Conservation (phyloP, 2,113 vertebrate genomes). For the Lepus europaeus region DNA sequence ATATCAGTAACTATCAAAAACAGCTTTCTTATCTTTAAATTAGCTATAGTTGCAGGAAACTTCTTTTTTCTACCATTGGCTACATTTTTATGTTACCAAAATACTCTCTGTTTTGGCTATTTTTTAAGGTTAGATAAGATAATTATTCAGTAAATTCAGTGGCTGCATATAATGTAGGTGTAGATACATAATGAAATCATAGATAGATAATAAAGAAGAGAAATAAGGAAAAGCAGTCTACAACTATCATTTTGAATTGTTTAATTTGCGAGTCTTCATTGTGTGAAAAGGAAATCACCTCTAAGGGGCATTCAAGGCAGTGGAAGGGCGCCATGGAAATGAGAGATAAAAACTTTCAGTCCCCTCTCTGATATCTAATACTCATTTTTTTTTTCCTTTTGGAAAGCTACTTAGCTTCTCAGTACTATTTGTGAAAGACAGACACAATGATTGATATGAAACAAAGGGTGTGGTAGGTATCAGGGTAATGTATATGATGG, state of each 20-base stretch:
- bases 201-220: neutral
- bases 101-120: neutral
- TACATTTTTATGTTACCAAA: constrained; percentile 8
- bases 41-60: neutral
- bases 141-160: constrained; percentile 15
- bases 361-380: neutral
- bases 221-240: neutral
- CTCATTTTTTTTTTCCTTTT: neutral
- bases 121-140: neutral
- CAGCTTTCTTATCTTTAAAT: constrained; percentile 25
- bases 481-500: neutral
- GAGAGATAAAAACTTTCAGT: neutral
- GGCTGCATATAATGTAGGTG: neutral
- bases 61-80: neutral
- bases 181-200: constrained; percentile 2
- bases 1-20: neutral
- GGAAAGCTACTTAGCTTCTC: neutral
- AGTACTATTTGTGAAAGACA: neutral
- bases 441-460: neutral
- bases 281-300: neutral
- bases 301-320: neutral
- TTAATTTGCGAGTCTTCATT: neutral
- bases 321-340: neutral
- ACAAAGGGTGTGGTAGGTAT: neutral
- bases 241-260: neutral